Percentiles rank a stretch among this genome's conserved stretches.
phyloP scores from a whole-genome alignment of 2,113 vertebrate species.

The Sapayoa aenigma region DNA sequence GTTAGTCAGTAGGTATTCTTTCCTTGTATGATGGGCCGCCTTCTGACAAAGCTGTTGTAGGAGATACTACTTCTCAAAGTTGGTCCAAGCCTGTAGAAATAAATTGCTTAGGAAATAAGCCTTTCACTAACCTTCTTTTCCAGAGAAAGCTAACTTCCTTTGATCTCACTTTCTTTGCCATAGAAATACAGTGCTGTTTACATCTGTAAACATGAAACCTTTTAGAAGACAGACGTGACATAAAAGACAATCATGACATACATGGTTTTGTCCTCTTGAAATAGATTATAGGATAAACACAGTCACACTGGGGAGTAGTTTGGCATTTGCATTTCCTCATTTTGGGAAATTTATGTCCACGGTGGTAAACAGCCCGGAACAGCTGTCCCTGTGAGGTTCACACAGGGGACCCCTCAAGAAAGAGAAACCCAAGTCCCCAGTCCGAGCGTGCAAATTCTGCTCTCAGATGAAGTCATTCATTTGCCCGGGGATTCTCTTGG shows the following conservation, averaged over 20 bases:
- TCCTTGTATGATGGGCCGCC: background rate
- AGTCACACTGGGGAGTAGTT: background rate
- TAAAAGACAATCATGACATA: background rate
- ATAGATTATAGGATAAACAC: background rate
- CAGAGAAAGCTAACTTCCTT: background rate
- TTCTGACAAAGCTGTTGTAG: background rate
- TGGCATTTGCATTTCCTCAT: background rate
- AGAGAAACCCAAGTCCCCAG: background rate
- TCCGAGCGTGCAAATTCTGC: background rate
- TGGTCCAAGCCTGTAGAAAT: background rate
- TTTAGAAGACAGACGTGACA: background rate
- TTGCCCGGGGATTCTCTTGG: slow-evolving; percentile 7
- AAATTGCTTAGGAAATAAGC: background rate
- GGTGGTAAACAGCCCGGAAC: background rate
- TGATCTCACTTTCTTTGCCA: background rate
- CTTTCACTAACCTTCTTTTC: background rate
- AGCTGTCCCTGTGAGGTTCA: background rate
- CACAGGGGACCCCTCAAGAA: rapidly evolving
- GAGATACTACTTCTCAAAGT: background rate
- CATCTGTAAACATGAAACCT: background rate
- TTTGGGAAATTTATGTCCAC: background rate
- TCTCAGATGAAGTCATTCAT: background rate
- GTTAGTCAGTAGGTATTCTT: background rate
- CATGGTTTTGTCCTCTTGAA: background rate
- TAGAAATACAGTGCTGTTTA: background rate